phyloP scores from a whole-genome alignment of 2,888 invertebrate species.

The Eupithecia insigniata region DNA sequence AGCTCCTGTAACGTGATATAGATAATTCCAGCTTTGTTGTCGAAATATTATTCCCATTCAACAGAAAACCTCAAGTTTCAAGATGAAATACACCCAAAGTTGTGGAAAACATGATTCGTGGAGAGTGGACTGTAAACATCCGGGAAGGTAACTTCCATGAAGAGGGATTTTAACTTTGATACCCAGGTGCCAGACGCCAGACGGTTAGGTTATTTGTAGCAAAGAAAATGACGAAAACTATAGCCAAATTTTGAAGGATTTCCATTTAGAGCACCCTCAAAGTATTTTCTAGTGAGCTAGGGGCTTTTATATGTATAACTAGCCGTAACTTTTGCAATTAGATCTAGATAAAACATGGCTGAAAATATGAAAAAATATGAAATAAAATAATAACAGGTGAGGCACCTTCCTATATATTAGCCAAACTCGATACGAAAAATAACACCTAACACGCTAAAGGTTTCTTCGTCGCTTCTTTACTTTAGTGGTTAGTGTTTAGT shows the following conservation, averaged over 20 bases:
- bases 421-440: too few species aligned
- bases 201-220: not conserved
- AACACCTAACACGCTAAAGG: too few species aligned
- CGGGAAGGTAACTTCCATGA: constrained; percentile 26
- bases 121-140: constrained; percentile 56
- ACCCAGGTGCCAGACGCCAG: not conserved
- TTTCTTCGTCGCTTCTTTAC: too few species aligned
- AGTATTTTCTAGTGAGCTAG: too few species aligned
- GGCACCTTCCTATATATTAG: too few species aligned
- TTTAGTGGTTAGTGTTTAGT: too few species aligned
- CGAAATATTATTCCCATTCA: not conserved
- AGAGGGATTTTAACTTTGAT: constrained; percentile 6
- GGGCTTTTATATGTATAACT: too few species aligned
- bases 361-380: too few species aligned
- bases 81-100: constrained; percentile 49
- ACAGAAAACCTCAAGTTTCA: constrained; percentile 17
- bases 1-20: not conserved
- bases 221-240: not conserved
- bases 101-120: constrained; percentile 53
- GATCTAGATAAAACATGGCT: too few species aligned
- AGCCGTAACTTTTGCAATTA: too few species aligned
- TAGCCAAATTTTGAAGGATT: not conserved
- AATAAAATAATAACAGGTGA: too few species aligned
- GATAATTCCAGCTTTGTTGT: not conserved
- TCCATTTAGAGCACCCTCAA: too few species aligned